A percentile compares a stretch with the other conserved stretches of the same genome.
Conservation (phyloP, 2,888 invertebrate species). For the Acronicta psi region DNA sequence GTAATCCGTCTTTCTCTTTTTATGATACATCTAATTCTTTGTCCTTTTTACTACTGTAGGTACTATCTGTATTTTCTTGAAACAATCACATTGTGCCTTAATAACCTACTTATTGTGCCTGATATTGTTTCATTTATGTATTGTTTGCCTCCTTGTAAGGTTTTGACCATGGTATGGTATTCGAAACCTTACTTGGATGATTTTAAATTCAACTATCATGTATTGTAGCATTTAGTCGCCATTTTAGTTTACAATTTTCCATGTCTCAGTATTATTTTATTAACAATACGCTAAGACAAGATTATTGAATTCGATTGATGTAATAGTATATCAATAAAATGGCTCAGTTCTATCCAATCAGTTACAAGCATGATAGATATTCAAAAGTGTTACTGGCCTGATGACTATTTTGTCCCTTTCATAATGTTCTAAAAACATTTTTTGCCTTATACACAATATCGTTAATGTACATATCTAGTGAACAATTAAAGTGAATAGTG, state of each 20-base stretch:
- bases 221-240: slow-evolving; percentile 15
- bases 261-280: slow-evolving; percentile 20
- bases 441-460: slow-evolving; percentile 33
- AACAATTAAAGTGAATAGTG: slow-evolving; percentile 39
- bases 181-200: slow-evolving; percentile 68
- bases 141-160: slow-evolving; percentile 66
- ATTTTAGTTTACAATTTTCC: background rate
- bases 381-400: slow-evolving; percentile 49
- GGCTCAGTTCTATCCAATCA: background rate
- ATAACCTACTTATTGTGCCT: slow-evolving; percentile 76
- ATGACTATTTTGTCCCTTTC: slow-evolving; percentile 70
- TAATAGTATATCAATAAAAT: slow-evolving; percentile 10
- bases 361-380: slow-evolving; percentile 40
- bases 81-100: slow-evolving; percentile 82
- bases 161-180: slow-evolving; percentile 56
- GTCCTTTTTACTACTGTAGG: slow-evolving; percentile 21
- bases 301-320: background rate
- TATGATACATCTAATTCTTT: slow-evolving; percentile 1
- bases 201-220: slow-evolving; percentile 33
- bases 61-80: slow-evolving; percentile 37
- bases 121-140: slow-evolving; percentile 63
- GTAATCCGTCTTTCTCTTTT: background rate
- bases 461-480: slow-evolving; percentile 29
- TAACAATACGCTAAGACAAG: slow-evolving; percentile 24
- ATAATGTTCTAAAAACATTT: slow-evolving; percentile 29